phyloP scores from a whole-genome alignment of 2,888 invertebrate species.

The Eugnorisma glareosa region DNA sequence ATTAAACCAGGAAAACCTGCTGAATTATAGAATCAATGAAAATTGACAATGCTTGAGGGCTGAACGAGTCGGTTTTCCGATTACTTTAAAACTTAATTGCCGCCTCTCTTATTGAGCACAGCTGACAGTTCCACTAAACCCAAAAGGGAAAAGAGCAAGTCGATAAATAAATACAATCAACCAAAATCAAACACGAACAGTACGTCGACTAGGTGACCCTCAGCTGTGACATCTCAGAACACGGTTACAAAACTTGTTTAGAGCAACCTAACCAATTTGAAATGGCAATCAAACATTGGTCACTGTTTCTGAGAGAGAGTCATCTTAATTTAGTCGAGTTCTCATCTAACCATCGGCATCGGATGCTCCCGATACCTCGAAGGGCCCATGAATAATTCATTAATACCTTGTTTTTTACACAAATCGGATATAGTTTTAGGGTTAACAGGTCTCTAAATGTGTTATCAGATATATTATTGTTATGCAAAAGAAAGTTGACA shows the following conservation, averaged over 20 bases:
- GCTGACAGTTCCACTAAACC: constrained; percentile 23
- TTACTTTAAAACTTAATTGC: neutral
- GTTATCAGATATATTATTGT: constrained; percentile 58
- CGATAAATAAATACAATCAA: constrained; percentile 59
- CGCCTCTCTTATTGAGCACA: neutral
- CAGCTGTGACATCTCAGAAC: constrained; percentile 62
- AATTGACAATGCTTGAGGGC: neutral
- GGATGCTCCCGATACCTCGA: constrained; percentile 58
- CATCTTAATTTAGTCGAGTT: constrained; percentile 54
- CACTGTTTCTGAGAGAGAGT: constrained; percentile 10
- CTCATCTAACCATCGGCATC: constrained; percentile 39
- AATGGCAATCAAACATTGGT: constrained; percentile 31
- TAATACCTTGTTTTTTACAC: constrained; percentile 56
- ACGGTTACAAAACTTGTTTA: constrained; percentile 68
- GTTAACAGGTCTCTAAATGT: constrained; percentile 61
- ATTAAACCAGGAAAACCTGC: neutral
- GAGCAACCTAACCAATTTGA: constrained; percentile 50
- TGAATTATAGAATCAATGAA: neutral
- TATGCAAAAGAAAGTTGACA: constrained; percentile 66
- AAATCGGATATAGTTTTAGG: constrained; percentile 70
- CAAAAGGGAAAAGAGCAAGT: constrained; percentile 44
- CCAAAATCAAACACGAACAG: constrained; percentile 57
- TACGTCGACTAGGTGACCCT: constrained; percentile 60
- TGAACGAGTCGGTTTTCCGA: neutral
- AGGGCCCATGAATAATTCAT: constrained; percentile 70